Base-by-base conservation (phyloP, 2,113 vertebrate genomes). In the Aphelocoma coerulescens region DNA sequence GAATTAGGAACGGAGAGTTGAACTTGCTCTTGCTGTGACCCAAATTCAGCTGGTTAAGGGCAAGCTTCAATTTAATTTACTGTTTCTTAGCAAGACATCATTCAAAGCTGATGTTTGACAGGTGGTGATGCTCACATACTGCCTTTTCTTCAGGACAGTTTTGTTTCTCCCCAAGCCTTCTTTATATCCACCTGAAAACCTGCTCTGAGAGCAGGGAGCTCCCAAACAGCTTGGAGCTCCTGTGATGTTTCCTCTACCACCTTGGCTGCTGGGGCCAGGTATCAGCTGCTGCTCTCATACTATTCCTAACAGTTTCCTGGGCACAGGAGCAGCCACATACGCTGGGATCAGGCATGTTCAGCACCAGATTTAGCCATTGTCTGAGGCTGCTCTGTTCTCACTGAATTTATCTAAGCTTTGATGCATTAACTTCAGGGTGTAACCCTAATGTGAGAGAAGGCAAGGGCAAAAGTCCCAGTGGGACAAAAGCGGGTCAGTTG, bases 241-340 rank as follows among this genome's bases (percentile, higher is more conserved):
- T 43, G 9, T 39, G 58, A 12, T 20, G 3, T 59, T 58, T 77
- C 59, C 17, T 72, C 39, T 16, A 59, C 20, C 46, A 39, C 26
- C 37, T 16, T 0, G 0, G 43, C 44, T 81, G 44, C 48, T 0
- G 0, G 54, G 46, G 10, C 19, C 30, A 24, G 48, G 33, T n/a
- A 24, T 46, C 43, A 44, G 55, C 51, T 79, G 19, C 57, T 74
- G 55, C 52, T 81, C 49, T 69, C 3, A 0, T 16, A 17, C 5
- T 23, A 10, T 24, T 69, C 62, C 43, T 15, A 59, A 37, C 8
- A 32, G 6, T 9, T 78, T 67, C 16, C 7, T 52, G 52, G 61
- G 55, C 19, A 80, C n/a, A 10, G 11, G 7, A 80, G 37, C 17
- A 80, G 80, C 11, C 21, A 39, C 0, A 1, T 9, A 10, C 0